phyloP scores from a whole-genome alignment of 2,888 invertebrate species.

The Mythimna pallens region DNA sequence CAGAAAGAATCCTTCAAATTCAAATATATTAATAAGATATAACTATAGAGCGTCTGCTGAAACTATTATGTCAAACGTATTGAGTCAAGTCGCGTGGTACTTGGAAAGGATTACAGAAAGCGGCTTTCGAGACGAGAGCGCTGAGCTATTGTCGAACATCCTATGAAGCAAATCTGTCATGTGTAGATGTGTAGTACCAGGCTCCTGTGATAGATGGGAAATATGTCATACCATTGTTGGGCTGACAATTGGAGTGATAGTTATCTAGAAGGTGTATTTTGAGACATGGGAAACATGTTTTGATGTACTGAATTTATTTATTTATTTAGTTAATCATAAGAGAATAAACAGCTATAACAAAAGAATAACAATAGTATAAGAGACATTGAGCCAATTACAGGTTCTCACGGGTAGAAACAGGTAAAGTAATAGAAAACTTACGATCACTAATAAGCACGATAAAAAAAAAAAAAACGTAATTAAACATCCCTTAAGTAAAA shows the following conservation, averaged over 20 bases:
- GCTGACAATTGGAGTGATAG: not conserved
- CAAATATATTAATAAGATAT: slow-evolving; percentile 11
- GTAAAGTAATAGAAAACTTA: too few relatives aligned
- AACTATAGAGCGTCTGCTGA: slow-evolving; percentile 20
- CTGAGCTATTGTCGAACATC: slow-evolving; percentile 44
- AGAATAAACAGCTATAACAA: too few relatives aligned
- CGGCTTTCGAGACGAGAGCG: slow-evolving; percentile 53
- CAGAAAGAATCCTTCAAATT: not conserved
- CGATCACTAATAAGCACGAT: too few relatives aligned
- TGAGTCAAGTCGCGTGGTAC: slow-evolving; percentile 43
- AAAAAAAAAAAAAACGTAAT: too few relatives aligned
- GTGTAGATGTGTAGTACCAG: slow-evolving; percentile 30
- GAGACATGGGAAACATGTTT: not conserved
- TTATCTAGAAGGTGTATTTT: slow-evolving; percentile 6
- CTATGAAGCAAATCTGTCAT: slow-evolving; percentile 49
- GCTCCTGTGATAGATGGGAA: slow-evolving; percentile 39
- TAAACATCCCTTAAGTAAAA: too few relatives aligned
- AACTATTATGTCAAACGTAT: slow-evolving; percentile 50
- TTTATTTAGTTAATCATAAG: too few relatives aligned
- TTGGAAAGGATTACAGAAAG: slow-evolving; percentile 55
- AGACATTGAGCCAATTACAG: too few relatives aligned
- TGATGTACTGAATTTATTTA: too few relatives aligned
- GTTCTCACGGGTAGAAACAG: too few relatives aligned
- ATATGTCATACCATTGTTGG: slow-evolving; percentile 34
- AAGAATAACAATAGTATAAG: too few relatives aligned